A percentile compares a stretch with the other conserved stretches of the same genome.
These are phyloP conservation scores for Cremastinae sp. DNA, from an alignment of 2,888 invertebrate genomes.

Conservation along the genomic window DNA sequence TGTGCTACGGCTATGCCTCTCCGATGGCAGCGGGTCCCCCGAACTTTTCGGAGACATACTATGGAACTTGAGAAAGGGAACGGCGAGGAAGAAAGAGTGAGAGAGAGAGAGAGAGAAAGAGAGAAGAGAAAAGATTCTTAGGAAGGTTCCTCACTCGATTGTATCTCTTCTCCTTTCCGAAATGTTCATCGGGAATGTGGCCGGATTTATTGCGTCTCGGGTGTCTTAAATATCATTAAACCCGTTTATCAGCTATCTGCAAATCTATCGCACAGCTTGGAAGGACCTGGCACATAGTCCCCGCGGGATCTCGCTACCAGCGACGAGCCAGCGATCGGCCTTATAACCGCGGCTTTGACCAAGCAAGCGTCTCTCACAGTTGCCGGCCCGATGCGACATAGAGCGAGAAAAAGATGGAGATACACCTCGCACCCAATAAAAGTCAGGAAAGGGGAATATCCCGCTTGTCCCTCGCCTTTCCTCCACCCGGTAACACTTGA, in stretches of 20 bases:
- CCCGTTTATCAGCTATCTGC: slow-evolving; percentile 66
- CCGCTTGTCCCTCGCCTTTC: slow-evolving; percentile 2
- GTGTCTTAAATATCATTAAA: slow-evolving; percentile 69
- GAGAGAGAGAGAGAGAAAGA: slow-evolving; percentile 35
- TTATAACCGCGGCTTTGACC: slow-evolving; percentile 24
- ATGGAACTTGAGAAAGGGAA: slow-evolving; percentile 53
- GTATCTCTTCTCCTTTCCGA: slow-evolving; percentile 66
- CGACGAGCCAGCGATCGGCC: slow-evolving; percentile 29
- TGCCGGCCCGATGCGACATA: slow-evolving; percentile 33
- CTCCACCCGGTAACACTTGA: slow-evolving; percentile 50
- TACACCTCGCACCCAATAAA: slow-evolving; percentile 52
- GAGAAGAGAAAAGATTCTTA: slow-evolving; percentile 63
- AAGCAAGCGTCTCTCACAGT: slow-evolving; percentile 46
- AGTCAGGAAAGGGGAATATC: slow-evolving; percentile 39
- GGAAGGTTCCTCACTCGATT: slow-evolving; percentile 65
- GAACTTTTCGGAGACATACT: slow-evolving; percentile 58
- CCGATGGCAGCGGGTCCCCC: slow-evolving; percentile 44
- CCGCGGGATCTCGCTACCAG: slow-evolving; percentile 49
- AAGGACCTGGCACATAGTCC: slow-evolving; percentile 31
- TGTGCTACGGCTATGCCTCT: slow-evolving; percentile 34
- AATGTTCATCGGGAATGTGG: slow-evolving; percentile 67
- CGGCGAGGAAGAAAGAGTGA: slow-evolving; percentile 24
- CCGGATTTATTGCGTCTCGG: slow-evolving; percentile 66
- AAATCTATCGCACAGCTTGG: slow-evolving; percentile 59
- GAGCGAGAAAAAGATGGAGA: slow-evolving; percentile 52